Evolutionary conservation across 2,797 vertebrate genomes (phyloP), one percentile per base, ranked within the genome.

Genomic region (Muscicapa comitata): DNA sequence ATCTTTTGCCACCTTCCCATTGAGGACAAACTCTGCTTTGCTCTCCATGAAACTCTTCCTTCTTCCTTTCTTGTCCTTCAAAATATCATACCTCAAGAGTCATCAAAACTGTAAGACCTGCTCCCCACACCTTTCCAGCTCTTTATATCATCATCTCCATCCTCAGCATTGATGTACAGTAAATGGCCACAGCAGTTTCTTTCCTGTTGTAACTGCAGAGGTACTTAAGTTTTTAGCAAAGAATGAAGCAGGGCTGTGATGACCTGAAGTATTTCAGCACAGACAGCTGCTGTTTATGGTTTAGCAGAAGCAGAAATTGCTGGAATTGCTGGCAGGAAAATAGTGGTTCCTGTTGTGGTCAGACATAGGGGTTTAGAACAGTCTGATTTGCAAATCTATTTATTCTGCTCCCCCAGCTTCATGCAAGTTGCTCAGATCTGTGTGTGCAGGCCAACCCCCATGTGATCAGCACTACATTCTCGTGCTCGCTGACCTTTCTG

Each of bases 401-500:
- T 71, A 19, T 83, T 71, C 33, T 74, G 1, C 58, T 79, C 42
- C 55, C 62, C 21, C 63, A 76, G 67, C 77, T 79, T 86, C 53
- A 25, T 0, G 0, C 67, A 54, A 92, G 8, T 53, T 38, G 58
- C 83, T 93, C 53, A 31, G 74, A 45, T 43, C 9, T 59, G 17
- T 42, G n/a, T 58, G 59, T 59, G 61, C 25, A 79, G 66, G 33
- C 37, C 2, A 47, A 2, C 26, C 53, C 67, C 68, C 42, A 3
- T 89, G 37, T 40, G 83, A 90, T 59, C 77, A 78, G 81, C 29
- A 1, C 71, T 9, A 2, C 2, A 1, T 91, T 95, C 94, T 92
- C 92, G 92, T 78, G 84, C 88, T 93, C 92, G 40, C 90, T 87
- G 95, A 89, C 88, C 91, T 77, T 77, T 82, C 33, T 5, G 2